Evolutionary conservation across 2,113 vertebrate genomes (phyloP).

Genomic region (Seriola quinqueradiata): DNA sequence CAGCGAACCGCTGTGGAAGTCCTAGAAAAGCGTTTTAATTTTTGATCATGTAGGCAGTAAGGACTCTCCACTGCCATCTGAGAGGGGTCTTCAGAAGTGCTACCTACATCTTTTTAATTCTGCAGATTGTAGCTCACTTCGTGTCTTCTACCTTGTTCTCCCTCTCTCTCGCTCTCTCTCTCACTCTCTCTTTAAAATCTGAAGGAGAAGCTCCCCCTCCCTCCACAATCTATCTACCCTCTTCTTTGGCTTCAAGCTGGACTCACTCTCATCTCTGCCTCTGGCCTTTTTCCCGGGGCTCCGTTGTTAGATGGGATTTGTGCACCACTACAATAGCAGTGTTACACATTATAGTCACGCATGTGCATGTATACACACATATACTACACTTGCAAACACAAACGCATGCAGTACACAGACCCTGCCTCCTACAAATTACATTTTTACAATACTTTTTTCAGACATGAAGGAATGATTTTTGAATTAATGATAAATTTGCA

Average conservation of each 20-base stretch:
- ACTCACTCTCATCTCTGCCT: constrained; percentile 80
- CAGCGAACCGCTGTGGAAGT: constrained; percentile 45
- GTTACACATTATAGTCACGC: constrained; percentile 38
- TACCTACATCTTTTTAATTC: constrained; percentile 60
- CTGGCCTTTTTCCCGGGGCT: constrained; percentile 80
- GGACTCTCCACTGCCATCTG: constrained; percentile 57
- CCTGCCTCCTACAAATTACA: constrained; percentile 3
- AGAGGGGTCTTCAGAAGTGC: constrained; percentile 53
- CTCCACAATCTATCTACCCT: constrained; percentile 46
- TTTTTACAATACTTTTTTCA: not conserved
- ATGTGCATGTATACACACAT: constrained; percentile 39
- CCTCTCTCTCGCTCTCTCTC: not conserved
- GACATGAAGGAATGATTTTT: not conserved
- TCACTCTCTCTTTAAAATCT: constrained; percentile 40
- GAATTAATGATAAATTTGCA: not conserved
- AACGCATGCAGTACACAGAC: not conserved
- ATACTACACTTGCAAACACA: constrained; percentile 28
- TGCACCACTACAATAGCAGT: constrained; percentile 70
- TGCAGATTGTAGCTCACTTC: not conserved
- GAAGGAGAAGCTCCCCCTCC: constrained; percentile 40
- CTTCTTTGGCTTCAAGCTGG: constrained; percentile 70
- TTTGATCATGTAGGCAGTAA: constrained; percentile 66
- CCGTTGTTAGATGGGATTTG: constrained; percentile 82
- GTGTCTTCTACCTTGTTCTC: constrained; percentile 32
- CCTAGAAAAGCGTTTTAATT: constrained; percentile 62